A percentile compares a stretch with the other conserved stretches of the same genome.
Evolutionary conservation across 2,888 invertebrate genomes (phyloP).

Genomic region (Macrostomum cliftonense): DNA sequence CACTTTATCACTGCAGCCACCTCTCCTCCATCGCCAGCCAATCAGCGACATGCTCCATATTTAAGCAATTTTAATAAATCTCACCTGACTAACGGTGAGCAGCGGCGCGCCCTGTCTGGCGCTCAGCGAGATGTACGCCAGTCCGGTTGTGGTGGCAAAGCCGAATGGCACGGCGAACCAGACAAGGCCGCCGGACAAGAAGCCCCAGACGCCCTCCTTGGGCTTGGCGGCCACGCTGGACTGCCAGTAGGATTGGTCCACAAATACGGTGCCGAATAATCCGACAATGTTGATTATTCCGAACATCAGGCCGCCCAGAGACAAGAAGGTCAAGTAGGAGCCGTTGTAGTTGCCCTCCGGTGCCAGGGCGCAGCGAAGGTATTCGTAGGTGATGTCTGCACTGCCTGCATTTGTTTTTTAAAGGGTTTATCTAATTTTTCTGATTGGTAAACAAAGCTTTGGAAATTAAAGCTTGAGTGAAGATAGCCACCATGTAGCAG

Average conservation of each 20-base stretch:
- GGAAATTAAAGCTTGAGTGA: too few species aligned
- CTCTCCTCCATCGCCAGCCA: too few species aligned
- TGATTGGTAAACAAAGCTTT: too few species aligned
- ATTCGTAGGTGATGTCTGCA: constrained; percentile 19
- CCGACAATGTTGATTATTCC: constrained; percentile 36
- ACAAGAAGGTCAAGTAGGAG: constrained; percentile 32
- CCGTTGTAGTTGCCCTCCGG: constrained; percentile 24
- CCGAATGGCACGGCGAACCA: constrained; percentile 36
- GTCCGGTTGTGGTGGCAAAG: constrained; percentile 35
- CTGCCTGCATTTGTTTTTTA: constrained; percentile 16
- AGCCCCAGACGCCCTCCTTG: constrained; percentile 32
- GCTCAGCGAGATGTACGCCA: constrained; percentile 30
- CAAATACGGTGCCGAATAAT: constrained; percentile 28
- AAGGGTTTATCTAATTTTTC: too few species aligned
- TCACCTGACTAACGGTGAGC: constrained; percentile 19
- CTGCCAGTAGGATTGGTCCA: constrained; percentile 37
- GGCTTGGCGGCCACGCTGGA: constrained; percentile 34
- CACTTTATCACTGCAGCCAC: too few species aligned
- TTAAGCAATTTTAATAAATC: too few species aligned
- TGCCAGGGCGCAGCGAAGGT: constrained; percentile 23
- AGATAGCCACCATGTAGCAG: too few species aligned
- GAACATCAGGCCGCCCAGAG: constrained; percentile 30
- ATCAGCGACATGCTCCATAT: too few species aligned
- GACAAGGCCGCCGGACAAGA: constrained; percentile 31
- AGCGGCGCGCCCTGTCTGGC: constrained; percentile 22